Base-by-base conservation (phyloP, 1,140 invertebrate genomes). In the Lanistes nyassanus region DNA sequence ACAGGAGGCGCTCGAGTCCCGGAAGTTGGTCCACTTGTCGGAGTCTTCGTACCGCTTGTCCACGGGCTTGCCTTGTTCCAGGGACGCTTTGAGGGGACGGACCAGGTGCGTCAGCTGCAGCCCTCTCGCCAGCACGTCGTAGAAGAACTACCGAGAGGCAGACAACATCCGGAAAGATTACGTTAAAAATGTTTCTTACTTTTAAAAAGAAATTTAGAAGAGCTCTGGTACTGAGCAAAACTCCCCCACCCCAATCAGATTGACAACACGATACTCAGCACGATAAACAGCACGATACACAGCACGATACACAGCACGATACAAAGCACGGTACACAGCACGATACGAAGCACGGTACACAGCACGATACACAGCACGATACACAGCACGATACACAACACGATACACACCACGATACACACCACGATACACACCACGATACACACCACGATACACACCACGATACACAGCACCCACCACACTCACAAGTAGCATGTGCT, bases 31-130 rank as follows among this genome's bases (percentile, higher is more conserved):
- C 79, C 78, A 79, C 79, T 76, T 83, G 82, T 26, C 76, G 75
- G 47, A 74, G 37, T 65, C 79, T 72, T 77, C 56, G 21, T 66
- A 80, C 78, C 31, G 74, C 76, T 31, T 56, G 76, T 81, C 73
- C 37, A 79, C 65, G 36, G 53, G 55, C 62, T 67, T 81, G 66
- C 58, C 79, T 26, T 78, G 81, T 53, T 77, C 76, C 31, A 58
- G 39, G 26, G 72, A 81, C 6, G 80, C 79, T 55, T 81, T 66
- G 68, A 85, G 82, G 26, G 85, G 83, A 31, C 74, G 64, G 1
- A 85, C 84, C 21, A 86, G 62, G 42, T 83, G 82, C 31, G 82
- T 82, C 87, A 89, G 88, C 47, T 85, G 82, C 39, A 89, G 65
- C 21, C 82, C 60, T 42, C 76, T 79, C 0, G 87, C 88, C 60